Base-by-base conservation (phyloP, 2,888 invertebrate species). In the Drosophila fulvimacula region DNA sequence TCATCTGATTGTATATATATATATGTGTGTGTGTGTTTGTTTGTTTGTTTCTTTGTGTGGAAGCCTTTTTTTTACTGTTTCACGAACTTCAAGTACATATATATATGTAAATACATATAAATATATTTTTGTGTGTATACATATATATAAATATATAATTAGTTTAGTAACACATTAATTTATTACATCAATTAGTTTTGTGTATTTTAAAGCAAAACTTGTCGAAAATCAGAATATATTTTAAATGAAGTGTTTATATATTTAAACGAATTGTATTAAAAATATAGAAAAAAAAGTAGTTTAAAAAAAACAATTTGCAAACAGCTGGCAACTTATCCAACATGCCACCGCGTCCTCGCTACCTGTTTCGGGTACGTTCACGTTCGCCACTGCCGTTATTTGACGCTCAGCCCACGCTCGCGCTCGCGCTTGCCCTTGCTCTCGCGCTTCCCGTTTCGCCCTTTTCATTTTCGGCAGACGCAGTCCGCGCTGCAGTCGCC, bases 241-340 rank as follows among this genome's bases (percentile, higher is more conserved):
- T 30, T 32, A 5, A 38, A 34, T 36, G n/a, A 21, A 52, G 24
- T 30, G 19, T 55, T 39, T 11, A 11, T 19, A 39, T 42, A 42
- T 17, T 52, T 24, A 15, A 39, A 30, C 32, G 42, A 64, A 7
- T 5, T 30, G 2, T 30, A 30, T 30, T 4, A 17, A 21, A 34
- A 41, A 30, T 58, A n/a, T 19, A 36, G 34, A 41, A 64, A 46
- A 21, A 10, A 58, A 48, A 60, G 15, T 21, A 53, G 13, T 15
- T 61, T 19, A 1, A 36, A 53, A 30, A 62, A 62, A 52, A 42
- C 49, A 42, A 39, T 39, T 36, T 36, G 78, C 75, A 78, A 77
- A 77, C 80, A 77, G 76, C 76, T 80, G 80, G 46, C 66, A 76
- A 72, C 80, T 58, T 21, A 34, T 34, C 57, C 79, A 68, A 73